These are phyloP conservation scores for Ectemnius cavifrons DNA, from an alignment of 2,888 invertebrate genomes.

Conservation along the genomic window DNA sequence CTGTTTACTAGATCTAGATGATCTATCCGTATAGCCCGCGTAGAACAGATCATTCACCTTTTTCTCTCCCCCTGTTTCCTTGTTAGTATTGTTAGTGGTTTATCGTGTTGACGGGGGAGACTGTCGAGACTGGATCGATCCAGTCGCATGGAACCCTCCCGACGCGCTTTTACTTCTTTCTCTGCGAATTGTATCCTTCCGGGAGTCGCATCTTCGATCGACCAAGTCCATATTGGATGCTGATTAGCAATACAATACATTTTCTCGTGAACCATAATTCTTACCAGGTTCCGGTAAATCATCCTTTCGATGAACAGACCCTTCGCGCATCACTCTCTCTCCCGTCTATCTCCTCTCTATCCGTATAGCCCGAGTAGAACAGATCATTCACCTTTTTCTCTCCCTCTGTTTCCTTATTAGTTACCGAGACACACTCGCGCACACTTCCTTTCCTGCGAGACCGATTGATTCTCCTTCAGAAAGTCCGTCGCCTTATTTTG, in stretches of 20 bases:
- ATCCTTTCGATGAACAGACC: constrained; percentile 5
- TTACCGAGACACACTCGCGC: constrained; percentile 5
- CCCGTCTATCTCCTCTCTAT: constrained; percentile 46
- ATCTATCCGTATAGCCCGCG: constrained; percentile 44
- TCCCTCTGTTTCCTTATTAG: constrained; percentile 13
- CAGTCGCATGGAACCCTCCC: background rate
- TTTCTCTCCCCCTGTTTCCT: constrained; percentile 9
- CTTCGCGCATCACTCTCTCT: constrained; percentile 25
- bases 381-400: constrained; percentile 3
- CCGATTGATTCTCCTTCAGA: constrained; percentile 20
- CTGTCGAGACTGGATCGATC: too few relatives aligned
- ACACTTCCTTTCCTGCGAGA: constrained; percentile 32
- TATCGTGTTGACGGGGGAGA: too few relatives aligned
- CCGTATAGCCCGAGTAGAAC: constrained; percentile 32
- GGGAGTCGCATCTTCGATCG: constrained; percentile 1
- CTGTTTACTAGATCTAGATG: constrained; percentile 37
- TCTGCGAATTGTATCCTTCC: too few relatives aligned
- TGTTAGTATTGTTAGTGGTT: constrained; percentile 8
- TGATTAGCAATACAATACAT: constrained; percentile 4
- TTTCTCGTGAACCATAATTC: too few relatives aligned
- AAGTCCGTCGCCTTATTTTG: too few relatives aligned
- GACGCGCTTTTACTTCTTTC: constrained; percentile 2
- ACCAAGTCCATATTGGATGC: constrained; percentile 27
- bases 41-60: constrained; percentile 1
- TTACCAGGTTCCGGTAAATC: too few relatives aligned